Evolutionary conservation across 2,113 vertebrate genomes (phyloP).

Genomic region (Ciconia boyciana): DNA sequence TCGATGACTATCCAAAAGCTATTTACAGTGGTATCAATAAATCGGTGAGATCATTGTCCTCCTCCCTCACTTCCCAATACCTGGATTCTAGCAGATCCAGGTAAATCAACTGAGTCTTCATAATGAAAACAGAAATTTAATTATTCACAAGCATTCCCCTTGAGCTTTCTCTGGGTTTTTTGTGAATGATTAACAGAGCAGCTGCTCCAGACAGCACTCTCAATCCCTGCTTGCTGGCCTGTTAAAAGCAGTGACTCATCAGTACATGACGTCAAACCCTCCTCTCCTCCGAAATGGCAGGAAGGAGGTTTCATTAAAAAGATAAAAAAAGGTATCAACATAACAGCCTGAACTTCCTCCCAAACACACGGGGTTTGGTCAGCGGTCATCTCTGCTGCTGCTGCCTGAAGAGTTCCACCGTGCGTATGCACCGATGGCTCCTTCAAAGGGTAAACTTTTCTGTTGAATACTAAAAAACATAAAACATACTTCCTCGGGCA

Average conservation of each 20-base stretch:
- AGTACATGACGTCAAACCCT: constrained; percentile 70
- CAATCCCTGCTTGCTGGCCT: constrained; percentile 55
- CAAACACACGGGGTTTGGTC: not conserved
- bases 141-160: constrained; percentile 72
- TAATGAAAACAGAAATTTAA: constrained; percentile 77
- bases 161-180: constrained; percentile 64
- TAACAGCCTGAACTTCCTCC: constrained; percentile 65
- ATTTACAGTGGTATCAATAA: not conserved
- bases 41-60: not conserved
- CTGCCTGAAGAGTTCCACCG: not conserved
- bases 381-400: constrained; percentile 16
- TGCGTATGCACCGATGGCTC: accelerated
- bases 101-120: constrained; percentile 36
- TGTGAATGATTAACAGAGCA: constrained; percentile 77
- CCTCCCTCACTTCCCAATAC: constrained; percentile 4
- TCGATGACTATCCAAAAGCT: not conserved
- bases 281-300: constrained; percentile 49
- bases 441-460: not conserved
- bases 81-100: constrained; percentile 48
- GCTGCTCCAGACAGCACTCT: constrained; percentile 62
- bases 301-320: constrained; percentile 64
- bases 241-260: constrained; percentile 73
- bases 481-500: not conserved
- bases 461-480: not conserved
- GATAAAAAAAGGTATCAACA: constrained; percentile 45